Evolutionary conservation across 92 coral and sea anemone genomes (phyloP).

Genomic region (Ricordea florida): DNA sequence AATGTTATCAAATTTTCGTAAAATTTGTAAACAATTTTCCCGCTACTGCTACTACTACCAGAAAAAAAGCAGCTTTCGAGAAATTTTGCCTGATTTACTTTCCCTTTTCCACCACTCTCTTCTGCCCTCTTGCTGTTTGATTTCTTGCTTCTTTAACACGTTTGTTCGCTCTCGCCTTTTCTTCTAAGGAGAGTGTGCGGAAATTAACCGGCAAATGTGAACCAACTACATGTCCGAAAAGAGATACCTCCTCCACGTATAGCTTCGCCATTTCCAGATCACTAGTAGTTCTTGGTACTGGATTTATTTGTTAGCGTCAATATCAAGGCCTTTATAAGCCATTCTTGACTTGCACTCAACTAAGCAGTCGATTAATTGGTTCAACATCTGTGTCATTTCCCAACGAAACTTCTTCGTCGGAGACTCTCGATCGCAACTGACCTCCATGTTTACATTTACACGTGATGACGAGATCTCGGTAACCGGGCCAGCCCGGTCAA

Average conservation of each 20-base stretch:
- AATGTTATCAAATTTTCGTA: slow-evolving; percentile 41
- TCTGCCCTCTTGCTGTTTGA: slow-evolving; percentile 41
- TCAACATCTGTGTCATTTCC: too few relatives aligned
- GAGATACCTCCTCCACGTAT: slow-evolving; percentile 3
- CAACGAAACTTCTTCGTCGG: too few relatives aligned
- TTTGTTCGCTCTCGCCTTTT: slow-evolving; percentile 19
- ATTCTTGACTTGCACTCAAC: too few relatives aligned
- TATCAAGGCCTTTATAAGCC: too few relatives aligned
- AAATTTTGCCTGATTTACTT: slow-evolving; percentile 58
- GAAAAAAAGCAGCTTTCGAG: slow-evolving; percentile 59
- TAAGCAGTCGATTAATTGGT: too few relatives aligned
- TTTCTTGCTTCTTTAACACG: slow-evolving; percentile 49
- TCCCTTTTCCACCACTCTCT: slow-evolving; percentile 58
- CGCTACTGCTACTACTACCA: slow-evolving; percentile 61
- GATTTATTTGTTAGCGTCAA: too few relatives aligned
- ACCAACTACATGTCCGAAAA: slow-evolving; percentile 35
- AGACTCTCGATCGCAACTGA: too few relatives aligned
- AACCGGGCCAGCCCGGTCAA: too few relatives aligned
- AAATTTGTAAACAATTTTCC: slow-evolving; percentile 45
- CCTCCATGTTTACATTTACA: too few relatives aligned
- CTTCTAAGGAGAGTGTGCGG: slow-evolving; percentile 20
- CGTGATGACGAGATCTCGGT: too few relatives aligned
- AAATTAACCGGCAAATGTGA: slow-evolving; percentile 22
- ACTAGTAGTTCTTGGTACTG: too few relatives aligned
- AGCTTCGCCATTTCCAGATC: too few relatives aligned